Percentiles rank a stretch among this genome's conserved stretches.
Conservation (phyloP, 2,888 invertebrate genomes). For the Volucella inflata region DNA sequence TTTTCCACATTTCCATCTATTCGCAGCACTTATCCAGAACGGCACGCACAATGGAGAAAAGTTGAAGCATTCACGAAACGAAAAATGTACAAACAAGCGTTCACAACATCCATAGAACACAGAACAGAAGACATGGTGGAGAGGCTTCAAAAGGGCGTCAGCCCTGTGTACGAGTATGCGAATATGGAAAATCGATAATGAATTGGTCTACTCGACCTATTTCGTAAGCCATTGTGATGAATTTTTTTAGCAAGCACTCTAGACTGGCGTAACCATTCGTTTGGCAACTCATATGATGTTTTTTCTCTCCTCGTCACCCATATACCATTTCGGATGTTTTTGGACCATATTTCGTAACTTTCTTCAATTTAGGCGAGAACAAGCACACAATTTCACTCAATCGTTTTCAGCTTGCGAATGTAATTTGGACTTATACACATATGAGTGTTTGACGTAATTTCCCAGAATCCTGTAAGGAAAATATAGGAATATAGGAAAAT, state of each 20-base stretch:
- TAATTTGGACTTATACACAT: conserved; percentile 23
- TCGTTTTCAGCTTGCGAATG: not conserved
- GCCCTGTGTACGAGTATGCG: not conserved
- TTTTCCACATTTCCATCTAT: not conserved
- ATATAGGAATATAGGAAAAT: conserved; percentile 26
- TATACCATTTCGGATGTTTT: not conserved
- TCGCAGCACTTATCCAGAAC: conserved; percentile 10
- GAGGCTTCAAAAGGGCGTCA: conserved; percentile 17
- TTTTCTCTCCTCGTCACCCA: not conserved
- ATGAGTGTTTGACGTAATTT: conserved; percentile 4
- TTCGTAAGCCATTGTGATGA: conserved; percentile 16
- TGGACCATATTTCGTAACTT: conserved; percentile 19
- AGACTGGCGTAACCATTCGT: conserved; percentile 26
- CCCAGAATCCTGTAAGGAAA: not conserved
- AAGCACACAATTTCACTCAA: conserved; percentile 9
- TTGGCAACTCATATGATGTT: not conserved
- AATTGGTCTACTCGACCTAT: conserved; percentile 56
- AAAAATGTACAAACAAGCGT: conserved; percentile 17
- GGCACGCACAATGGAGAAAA: not conserved
- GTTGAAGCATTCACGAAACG: conserved; percentile 18
- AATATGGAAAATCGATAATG: conserved; percentile 59
- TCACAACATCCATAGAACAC: not conserved
- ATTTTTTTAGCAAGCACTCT: conserved; percentile 16
- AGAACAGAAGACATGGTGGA: not conserved
- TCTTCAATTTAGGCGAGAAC: conserved; percentile 31